Evolutionary conservation across 1,140 invertebrate species (phyloP), one percentile per base, ranked within the genome.

Genomic region (Nephotettix cincticeps): DNA sequence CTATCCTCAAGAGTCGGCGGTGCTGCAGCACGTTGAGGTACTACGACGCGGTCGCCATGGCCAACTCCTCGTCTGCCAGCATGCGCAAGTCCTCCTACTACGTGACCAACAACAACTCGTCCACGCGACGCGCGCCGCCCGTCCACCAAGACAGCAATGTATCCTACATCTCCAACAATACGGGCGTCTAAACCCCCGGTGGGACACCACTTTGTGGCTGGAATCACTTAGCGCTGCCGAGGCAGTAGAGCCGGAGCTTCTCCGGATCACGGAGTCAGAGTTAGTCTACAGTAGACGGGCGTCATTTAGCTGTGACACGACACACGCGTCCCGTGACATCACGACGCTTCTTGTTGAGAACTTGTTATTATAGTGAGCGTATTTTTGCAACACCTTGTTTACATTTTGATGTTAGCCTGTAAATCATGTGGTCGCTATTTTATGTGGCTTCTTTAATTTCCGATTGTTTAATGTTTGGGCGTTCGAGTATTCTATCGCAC

Each of bases 11-110:
- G 79, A 93, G 91, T 73, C 85, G 90, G 29, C 88, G 88, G 70
- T 95, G 93, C 81, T 95, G 93, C 78, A 92, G 91, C 3, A 86
- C 91, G 51, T 83, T 94, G 28, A 86, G 91, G 32, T 93, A 90
- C 76, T 93, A 94, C 78, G 91, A 93, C 78, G 92, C 92, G 0
- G 91, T 93, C 0, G 90, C 91, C 6, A 85, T 93, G 77, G 91
- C 91, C 82, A 75, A 75, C 69, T 93, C 91, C 0, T 93, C 91
- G 0, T 92, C 91, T 27, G 91, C 91, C 0, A 92, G 89, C 72
- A 64, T 91, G 78, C 84, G 91, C 69, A 91, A 92, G 76, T 92
- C 90, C n/a, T 93, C 91, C 36, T 91, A 92, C 74, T 93, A 93
- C 80, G 87, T 90, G 66, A 89, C 89, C 72, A 88, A 88, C 72